These are phyloP conservation scores for Anser brachyrhynchus DNA, from an alignment of 2,113 vertebrate genomes.

Conservation along the genomic window DNA sequence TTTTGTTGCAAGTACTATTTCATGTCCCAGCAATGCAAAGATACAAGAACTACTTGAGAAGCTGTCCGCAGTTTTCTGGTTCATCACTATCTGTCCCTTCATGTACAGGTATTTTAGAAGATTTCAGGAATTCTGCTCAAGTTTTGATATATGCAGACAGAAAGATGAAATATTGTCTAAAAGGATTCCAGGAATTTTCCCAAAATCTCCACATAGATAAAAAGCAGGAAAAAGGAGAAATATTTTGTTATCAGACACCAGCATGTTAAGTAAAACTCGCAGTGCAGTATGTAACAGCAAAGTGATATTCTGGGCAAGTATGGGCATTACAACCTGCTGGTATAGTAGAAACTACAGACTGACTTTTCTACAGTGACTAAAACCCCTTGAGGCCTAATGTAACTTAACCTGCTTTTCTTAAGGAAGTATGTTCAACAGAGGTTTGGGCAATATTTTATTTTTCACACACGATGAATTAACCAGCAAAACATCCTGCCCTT, in stretches of 20 bases:
- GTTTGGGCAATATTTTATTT: conserved; percentile 47
- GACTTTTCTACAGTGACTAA: conserved; percentile 51
- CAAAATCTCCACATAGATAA: background rate
- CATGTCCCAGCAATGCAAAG: background rate
- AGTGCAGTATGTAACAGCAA: background rate
- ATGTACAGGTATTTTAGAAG: background rate
- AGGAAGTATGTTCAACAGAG: conserved; percentile 20
- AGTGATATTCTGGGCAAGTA: conserved; percentile 7
- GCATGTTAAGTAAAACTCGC: background rate
- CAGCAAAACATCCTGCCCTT: conserved; percentile 58
- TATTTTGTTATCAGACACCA: background rate
- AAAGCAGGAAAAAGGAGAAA: background rate
- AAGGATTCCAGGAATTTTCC: background rate
- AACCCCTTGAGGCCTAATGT: conserved; percentile 20
- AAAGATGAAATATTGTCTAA: background rate
- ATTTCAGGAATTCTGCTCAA: background rate
- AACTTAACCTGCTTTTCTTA: conserved; percentile 45
- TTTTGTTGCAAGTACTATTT: background rate
- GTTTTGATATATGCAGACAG: background rate
- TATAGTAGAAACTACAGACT: background rate
- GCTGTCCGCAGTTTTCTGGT: background rate
- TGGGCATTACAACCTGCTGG: background rate
- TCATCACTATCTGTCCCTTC: background rate
- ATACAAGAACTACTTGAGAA: background rate
- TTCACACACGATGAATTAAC: conserved; percentile 36